Conservation (phyloP, 2,888 invertebrate genomes). For the Aphidius colemani region DNA sequence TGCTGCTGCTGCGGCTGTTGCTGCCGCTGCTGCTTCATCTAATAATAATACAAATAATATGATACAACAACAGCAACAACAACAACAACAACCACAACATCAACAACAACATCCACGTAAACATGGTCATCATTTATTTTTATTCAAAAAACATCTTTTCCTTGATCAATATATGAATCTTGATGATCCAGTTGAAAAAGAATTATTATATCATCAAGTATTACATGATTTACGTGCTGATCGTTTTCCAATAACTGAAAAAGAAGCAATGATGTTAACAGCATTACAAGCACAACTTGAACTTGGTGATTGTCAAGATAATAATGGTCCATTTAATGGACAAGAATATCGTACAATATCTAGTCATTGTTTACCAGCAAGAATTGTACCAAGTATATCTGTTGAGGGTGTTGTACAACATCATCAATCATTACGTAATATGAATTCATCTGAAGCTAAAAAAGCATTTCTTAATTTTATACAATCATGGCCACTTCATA, state of each 20-base stretch:
- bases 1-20: slow-evolving; percentile 53
- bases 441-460: slow-evolving; percentile 85
- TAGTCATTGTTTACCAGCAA: slow-evolving; percentile 80
- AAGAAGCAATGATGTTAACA: slow-evolving; percentile 93
- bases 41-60: too few relatives aligned
- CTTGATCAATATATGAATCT: slow-evolving; percentile 79
- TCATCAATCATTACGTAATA: slow-evolving; percentile 87
- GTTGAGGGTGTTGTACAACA: slow-evolving; percentile 87
- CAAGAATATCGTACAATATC: slow-evolving; percentile 72
- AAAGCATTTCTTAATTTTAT: slow-evolving; percentile 91
- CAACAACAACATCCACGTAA: slow-evolving; percentile 59
- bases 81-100: slow-evolving; percentile 58
- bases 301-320: slow-evolving; percentile 79
- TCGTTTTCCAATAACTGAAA: slow-evolving; percentile 89
- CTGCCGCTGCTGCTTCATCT: slow-evolving; percentile 61
- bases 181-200: slow-evolving; percentile 88
- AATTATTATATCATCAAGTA: slow-evolving; percentile 91
- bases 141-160: slow-evolving; percentile 84
- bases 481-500: slow-evolving; percentile 90
- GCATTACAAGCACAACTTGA: slow-evolving; percentile 93
- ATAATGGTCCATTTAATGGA: slow-evolving; percentile 58
- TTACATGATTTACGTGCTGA: slow-evolving; percentile 88
- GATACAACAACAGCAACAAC: too few relatives aligned
- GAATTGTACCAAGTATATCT: slow-evolving; percentile 78
- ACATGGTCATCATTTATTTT: slow-evolving; percentile 68